Percentiles rank a stretch among this genome's conserved stretches.
Evolutionary conservation across 2,888 invertebrate genomes (phyloP).

Genomic region (Graphium colonna): DNA sequence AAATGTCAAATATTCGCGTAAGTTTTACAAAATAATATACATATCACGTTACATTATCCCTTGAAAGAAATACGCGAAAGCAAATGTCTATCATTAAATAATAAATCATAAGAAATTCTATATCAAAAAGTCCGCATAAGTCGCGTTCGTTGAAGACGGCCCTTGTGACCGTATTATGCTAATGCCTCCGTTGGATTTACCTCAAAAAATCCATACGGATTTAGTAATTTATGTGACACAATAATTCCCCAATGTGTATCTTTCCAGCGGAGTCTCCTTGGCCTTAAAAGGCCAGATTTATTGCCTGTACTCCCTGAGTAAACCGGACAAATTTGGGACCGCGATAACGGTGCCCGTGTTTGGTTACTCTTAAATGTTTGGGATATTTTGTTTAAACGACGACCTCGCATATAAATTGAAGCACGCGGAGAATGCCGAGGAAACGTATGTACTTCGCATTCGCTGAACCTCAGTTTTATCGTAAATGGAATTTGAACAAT

Average conservation of each 20-base stretch:
- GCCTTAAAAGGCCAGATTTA: slow-evolving; percentile 21
- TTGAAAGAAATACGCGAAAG: no score
- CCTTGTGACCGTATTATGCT: slow-evolving; percentile 14
- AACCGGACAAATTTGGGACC: slow-evolving; percentile 18
- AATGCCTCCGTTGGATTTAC: slow-evolving; percentile 13
- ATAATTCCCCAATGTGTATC: slow-evolving; percentile 23
- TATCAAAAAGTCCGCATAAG: slow-evolving; percentile 4
- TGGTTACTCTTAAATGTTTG: slow-evolving; percentile 13
- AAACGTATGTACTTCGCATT: no score
- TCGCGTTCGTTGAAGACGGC: slow-evolving; percentile 4
- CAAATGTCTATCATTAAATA: not conserved
- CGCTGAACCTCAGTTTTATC: not conserved
- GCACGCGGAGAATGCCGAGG: no score
- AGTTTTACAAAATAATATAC: no score
- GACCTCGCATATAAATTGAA: not conserved
- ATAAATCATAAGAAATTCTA: not conserved
- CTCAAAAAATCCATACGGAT: slow-evolving; percentile 20
- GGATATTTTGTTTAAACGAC: slow-evolving; percentile 7
- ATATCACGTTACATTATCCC: no score
- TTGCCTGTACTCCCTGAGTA: slow-evolving; percentile 19
- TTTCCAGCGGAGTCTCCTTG: slow-evolving; percentile 18
- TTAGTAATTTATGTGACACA: slow-evolving; percentile 22
- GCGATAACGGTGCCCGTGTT: slow-evolving; percentile 6
- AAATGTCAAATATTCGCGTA: no score
- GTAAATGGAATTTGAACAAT: not conserved